Evolutionary conservation across 2,113 vertebrate genomes (phyloP).

Genomic region (Phrynosoma platyrhinos): DNA sequence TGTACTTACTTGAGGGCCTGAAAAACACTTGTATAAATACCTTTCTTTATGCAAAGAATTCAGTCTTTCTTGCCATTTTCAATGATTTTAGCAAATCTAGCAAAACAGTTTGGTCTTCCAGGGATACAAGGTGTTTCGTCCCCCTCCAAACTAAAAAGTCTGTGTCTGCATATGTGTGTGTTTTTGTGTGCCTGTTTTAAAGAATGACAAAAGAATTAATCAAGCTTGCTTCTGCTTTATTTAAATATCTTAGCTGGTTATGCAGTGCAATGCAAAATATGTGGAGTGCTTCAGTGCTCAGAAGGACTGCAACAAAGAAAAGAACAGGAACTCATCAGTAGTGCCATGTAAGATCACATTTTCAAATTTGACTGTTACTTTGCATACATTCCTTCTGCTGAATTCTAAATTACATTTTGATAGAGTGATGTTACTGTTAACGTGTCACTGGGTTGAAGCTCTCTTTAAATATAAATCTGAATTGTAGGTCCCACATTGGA

Average conservation of each 20-base stretch:
- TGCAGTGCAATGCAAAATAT: slow-evolving; percentile 90
- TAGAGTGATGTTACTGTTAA: slow-evolving; percentile 44
- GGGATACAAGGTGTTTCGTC: slow-evolving; percentile 5
- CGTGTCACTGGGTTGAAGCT: slow-evolving; percentile 33
- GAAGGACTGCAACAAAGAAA: slow-evolving; percentile 97
- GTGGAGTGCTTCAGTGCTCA: slow-evolving; percentile 93
- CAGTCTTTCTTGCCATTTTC: slow-evolving; percentile 49
- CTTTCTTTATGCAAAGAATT: slow-evolving; percentile 39
- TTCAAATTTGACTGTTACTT: slow-evolving; percentile 47
- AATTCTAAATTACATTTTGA: slow-evolving; percentile 31
- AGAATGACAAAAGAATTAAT: slow-evolving; percentile 43
- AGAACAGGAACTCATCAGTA: slow-evolving; percentile 94
- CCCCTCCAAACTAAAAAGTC: slow-evolving; percentile 21
- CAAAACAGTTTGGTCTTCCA: slow-evolving; percentile 61
- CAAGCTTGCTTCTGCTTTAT: slow-evolving; percentile 57
- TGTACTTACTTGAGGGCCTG: slow-evolving; percentile 58
- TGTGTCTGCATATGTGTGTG: background rate
- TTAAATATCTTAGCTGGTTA: slow-evolving; percentile 85
- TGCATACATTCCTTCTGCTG: slow-evolving; percentile 43
- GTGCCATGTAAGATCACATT: slow-evolving; percentile 88
- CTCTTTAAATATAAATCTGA: slow-evolving; percentile 47
- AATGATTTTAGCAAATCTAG: slow-evolving; percentile 62
- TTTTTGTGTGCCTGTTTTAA: slow-evolving; percentile 14
- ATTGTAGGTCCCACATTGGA: slow-evolving; percentile 49
- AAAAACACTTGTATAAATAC: slow-evolving; percentile 26